Evolutionary conservation across 2,888 invertebrate species (phyloP).

Genomic region (Oegoconia quadripuncta): DNA sequence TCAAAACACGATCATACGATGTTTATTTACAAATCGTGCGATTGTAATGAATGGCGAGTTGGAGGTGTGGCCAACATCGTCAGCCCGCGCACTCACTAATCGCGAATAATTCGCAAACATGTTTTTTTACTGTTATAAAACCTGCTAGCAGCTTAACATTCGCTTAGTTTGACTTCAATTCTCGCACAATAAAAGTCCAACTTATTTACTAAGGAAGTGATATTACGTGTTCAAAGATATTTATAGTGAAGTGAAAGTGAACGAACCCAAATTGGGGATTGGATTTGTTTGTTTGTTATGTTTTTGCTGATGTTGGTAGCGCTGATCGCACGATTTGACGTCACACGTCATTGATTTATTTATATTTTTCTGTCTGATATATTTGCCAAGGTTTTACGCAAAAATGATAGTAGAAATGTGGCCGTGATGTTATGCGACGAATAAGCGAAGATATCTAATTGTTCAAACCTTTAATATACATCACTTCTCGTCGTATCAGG

Average conservation of each 20-base stretch:
- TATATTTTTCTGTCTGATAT: slow-evolving; percentile 38
- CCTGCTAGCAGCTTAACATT: slow-evolving; percentile 16
- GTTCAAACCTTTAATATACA: slow-evolving; percentile 15
- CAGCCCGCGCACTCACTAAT: slow-evolving; percentile 14
- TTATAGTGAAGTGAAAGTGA: slow-evolving; percentile 17
- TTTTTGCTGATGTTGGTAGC: slow-evolving; percentile 45
- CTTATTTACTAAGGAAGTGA: no score
- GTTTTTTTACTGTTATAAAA: slow-evolving; percentile 54
- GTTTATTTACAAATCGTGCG: slow-evolving; percentile 49
- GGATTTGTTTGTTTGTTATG: no score
- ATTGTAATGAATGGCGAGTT: slow-evolving; percentile 31
- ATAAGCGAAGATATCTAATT: slow-evolving; percentile 14
- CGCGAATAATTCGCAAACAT: slow-evolving; percentile 37
- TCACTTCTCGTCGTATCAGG: slow-evolving; percentile 11
- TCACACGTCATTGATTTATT: slow-evolving; percentile 63
- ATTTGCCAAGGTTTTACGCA: slow-evolving; percentile 31
- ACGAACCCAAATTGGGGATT: slow-evolving; percentile 22
- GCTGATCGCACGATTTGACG: slow-evolving; percentile 65
- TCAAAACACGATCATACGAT: slow-evolving; percentile 56
- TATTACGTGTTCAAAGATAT: no score
- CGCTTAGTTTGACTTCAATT: slow-evolving; percentile 25
- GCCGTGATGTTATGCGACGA: slow-evolving; percentile 9
- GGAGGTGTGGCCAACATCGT: slow-evolving; percentile 48
- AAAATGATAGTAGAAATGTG: slow-evolving; percentile 12
- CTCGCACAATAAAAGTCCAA: not conserved